Base-by-base conservation (phyloP, 2,113 vertebrate species). In the Myrmophylax atrothorax region DNA sequence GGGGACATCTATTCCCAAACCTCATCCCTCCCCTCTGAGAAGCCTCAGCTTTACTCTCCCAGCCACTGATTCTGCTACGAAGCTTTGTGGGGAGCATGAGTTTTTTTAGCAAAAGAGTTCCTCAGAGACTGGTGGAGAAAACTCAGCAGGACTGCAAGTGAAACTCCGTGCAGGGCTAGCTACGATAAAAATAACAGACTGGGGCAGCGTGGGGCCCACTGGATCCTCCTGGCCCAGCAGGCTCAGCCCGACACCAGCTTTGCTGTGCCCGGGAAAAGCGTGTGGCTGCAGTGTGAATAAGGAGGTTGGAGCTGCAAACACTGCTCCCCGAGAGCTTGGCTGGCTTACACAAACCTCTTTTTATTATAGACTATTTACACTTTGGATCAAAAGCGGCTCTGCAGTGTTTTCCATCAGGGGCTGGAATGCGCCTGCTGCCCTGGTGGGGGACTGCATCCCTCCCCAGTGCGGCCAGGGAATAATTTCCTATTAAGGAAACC, bases 401-500 rank as follows among this genome's bases (percentile, higher is more conserved):
- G 84, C 83, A 84, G 93, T 91, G 87, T 89, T 96, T 97, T 94
- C 92, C 93, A 14, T 96, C 88, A 95, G 93, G 83, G 92, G 62
- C 86, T 97, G 97, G 97, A 97, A 97, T 96, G 96, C 0, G 9
- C 84, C 44, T 7, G 62, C 73, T 93, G 89, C 89, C 84, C 92
- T 91, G 84, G 33, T 23, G 0, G 53, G 70, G 66, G 73, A 81
- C 64, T 46, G 66, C 89, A 85, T 84, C 89, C 88, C 79, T 92
- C 80, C 79, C 83, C 59, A 17, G 60, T 9, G 2, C 1, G 2
- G 89, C 87, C 28, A 5, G 85, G 92, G 87, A 95, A 96, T 89
- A 80, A 97, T 97, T 97, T 96, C 97, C 97, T 97, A 97, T 97
- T 97, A 97, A 97, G 97, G 97, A 94, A 97, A 88, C 80, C 68